These are phyloP conservation scores for Manis pentadactyla DNA, from an alignment of 2,797 vertebrate genomes.

Conservation along the genomic window DNA sequence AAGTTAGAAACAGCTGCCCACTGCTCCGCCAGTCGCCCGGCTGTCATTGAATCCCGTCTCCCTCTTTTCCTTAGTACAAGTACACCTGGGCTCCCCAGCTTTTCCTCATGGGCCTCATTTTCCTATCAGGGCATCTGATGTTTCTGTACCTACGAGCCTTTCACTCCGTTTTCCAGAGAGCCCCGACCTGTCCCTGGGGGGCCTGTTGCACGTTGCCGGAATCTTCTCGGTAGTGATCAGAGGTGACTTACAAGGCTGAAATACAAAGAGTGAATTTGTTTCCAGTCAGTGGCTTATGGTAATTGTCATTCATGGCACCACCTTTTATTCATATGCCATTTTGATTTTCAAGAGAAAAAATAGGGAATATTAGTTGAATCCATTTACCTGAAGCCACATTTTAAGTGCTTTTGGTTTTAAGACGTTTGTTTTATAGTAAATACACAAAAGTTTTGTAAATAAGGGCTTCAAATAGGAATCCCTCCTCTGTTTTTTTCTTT, in stretches of 20 bases:
- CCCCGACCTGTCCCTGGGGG: neutral
- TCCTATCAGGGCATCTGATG: neutral
- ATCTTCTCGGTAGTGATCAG: neutral
- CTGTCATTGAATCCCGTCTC: neutral
- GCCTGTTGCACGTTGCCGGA: neutral
- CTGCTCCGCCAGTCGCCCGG: neutral
- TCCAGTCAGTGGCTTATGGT: neutral
- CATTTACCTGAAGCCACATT: neutral
- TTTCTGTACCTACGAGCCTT: neutral
- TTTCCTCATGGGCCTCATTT: neutral
- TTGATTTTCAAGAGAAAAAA: neutral
- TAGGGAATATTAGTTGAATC: neutral
- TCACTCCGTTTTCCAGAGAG: neutral
- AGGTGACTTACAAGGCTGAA: neutral
- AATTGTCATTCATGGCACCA: neutral
- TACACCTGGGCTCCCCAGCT: neutral
- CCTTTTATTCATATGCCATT: neutral
- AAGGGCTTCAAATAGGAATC: neutral
- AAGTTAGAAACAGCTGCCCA: neutral
- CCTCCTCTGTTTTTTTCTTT: neutral
- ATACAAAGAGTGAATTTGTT: neutral
- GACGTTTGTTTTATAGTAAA: constrained; percentile 62
- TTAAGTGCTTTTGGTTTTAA: constrained; percentile 26
- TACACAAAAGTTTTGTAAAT: neutral
- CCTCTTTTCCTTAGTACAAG: neutral